A percentile compares a stretch with the other conserved stretches of the same genome.
Evolutionary conservation across 2,113 vertebrate genomes (phyloP).

Genomic region (Sitta europaea): DNA sequence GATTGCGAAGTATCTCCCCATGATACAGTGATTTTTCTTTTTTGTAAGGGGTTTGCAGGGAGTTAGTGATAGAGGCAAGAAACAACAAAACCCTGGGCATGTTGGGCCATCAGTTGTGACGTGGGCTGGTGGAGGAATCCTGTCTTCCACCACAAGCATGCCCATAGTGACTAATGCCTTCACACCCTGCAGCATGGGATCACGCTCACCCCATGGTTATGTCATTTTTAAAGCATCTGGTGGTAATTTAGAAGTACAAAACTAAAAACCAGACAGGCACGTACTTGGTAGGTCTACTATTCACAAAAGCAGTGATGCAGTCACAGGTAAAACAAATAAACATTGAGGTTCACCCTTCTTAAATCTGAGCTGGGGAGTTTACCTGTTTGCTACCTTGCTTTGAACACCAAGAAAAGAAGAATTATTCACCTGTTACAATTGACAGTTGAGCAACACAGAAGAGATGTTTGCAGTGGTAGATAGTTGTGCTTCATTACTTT

Average conservation of each 20-base stretch:
- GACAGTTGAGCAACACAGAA: neutral
- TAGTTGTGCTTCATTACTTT: neutral
- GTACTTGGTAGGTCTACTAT: neutral
- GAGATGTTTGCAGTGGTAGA: neutral
- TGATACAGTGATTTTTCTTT: fast-evolving
- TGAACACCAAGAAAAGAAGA: neutral
- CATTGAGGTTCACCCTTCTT: neutral
- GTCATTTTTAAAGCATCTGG: conserved; percentile 31
- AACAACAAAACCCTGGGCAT: neutral
- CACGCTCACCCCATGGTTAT: neutral
- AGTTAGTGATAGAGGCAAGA: neutral
- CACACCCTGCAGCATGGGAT: neutral
- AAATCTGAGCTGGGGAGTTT: neutral
- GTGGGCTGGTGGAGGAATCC: neutral
- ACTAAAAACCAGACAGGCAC: neutral
- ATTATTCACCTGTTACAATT: neutral
- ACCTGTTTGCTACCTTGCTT: neutral
- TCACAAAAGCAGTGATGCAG: neutral
- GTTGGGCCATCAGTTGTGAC: neutral
- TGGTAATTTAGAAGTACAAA: neutral
- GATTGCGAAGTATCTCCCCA: neutral
- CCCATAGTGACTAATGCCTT: neutral
- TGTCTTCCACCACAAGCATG: neutral
- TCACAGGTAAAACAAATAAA: neutral
- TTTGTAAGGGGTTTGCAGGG: neutral